Base-by-base conservation (phyloP, 1,140 invertebrate species). In the Tetragnatha versicolor region DNA sequence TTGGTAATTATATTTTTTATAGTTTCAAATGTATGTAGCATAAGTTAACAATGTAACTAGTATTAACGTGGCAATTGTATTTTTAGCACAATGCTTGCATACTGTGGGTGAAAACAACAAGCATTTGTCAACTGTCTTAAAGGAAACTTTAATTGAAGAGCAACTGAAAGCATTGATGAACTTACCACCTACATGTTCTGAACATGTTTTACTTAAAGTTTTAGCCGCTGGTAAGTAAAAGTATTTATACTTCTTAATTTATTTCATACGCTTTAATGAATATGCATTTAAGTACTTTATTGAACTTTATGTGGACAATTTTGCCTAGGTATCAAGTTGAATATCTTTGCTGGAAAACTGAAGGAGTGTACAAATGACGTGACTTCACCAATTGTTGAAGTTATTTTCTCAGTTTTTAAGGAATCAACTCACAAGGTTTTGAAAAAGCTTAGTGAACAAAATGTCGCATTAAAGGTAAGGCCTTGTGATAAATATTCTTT, bases 41-140 rank as follows among this genome's bases (percentile, higher is more conserved):
- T 22, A 51, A 0, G 14, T 39, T 25, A 25, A 3, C 12, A 39
- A 17, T 42, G 12, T 80, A n/a, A 20, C 31, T 25, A 53, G 4
- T 42, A 42, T 42, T 61, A 0, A 14, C 6, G 3, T 65, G 60
- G 25, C 27, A 60, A 10, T 39, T 81, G 51, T 47, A 81, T 63
- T 83, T 83, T n/a, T 61, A 84, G 87, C 89, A 29, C 90, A 92
- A 77, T 91, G 90, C 81, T 84, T 92, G 17, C 85, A 91, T 72
- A 90, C 91, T 35, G 87, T 92, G 55, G 88, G 90, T 2, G 92
- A 92, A 85, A 90, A 92, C 58, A 92, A 92, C 85, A 81, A 85
- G 9, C 82, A 83, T 58, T 88, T 88, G 2, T 58, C 49, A 14
- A 70, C 61, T 60, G 84, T 84, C 20, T 85, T 82, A 17, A 22